Evolutionary conservation across 2,113 vertebrate genomes (phyloP).

Genomic region (Propithecus coquereli): DNA sequence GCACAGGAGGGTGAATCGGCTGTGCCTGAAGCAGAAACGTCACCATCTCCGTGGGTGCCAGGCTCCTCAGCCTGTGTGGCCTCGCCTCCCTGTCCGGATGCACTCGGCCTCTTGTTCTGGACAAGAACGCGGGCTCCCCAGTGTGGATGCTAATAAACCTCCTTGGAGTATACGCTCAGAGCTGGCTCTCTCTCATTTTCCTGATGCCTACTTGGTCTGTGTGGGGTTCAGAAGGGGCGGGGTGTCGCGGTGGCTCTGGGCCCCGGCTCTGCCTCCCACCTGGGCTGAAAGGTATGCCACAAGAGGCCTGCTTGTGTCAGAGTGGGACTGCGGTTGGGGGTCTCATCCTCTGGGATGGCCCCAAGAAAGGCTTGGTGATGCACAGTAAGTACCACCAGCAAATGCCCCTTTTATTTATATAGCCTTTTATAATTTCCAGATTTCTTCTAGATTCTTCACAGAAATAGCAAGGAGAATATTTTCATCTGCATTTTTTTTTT

Average conservation of each 20-base stretch:
- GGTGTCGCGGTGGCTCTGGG: background rate
- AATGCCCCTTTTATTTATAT: no score
- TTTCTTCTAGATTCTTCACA: background rate
- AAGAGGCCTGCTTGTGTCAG: background rate
- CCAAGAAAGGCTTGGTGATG: background rate
- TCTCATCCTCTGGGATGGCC: background rate
- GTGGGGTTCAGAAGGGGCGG: background rate
- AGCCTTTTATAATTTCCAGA: background rate
- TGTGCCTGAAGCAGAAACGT: background rate
- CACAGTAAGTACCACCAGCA: background rate
- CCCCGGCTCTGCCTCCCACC: background rate
- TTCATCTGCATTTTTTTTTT: background rate
- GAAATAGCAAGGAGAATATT: background rate
- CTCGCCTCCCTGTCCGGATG: background rate
- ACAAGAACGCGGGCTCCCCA: background rate
- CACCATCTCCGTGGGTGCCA: fast-evolving
- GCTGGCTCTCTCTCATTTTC: background rate
- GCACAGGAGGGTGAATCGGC: background rate
- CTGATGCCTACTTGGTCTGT: fast-evolving
- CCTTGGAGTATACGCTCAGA: background rate
- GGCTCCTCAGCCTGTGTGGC: background rate
- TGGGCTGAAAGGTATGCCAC: background rate
- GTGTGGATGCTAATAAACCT: slow-evolving; percentile 9
- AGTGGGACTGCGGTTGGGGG: background rate
- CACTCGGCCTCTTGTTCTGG: background rate